These are phyloP conservation scores for Scomberomorus guttatus DNA, from an alignment of 2,797 vertebrate species.

Conservation along the genomic window DNA sequence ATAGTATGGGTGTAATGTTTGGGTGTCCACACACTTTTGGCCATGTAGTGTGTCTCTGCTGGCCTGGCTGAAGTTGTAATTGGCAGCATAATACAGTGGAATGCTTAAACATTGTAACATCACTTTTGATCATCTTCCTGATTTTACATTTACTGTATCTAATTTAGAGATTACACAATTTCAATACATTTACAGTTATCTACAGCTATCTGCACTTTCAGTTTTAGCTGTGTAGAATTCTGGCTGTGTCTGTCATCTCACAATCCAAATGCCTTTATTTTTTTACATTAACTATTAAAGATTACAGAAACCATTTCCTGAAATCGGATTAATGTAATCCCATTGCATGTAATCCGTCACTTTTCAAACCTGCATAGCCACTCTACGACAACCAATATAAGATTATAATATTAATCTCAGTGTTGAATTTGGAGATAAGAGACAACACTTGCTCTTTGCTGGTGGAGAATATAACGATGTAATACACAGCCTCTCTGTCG, in stretches of 20 bases:
- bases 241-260: slow-evolving; percentile 13
- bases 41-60: too few species aligned
- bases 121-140: slow-evolving; percentile 1
- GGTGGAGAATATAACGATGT: slow-evolving; percentile 9
- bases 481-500: not conserved
- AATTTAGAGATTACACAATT: not conserved
- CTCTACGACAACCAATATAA: slow-evolving; percentile 48
- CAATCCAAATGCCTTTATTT: not conserved
- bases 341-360: slow-evolving; percentile 54
- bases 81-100: too few species aligned
- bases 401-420: slow-evolving; percentile 60
- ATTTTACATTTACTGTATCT: not conserved
- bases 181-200: slow-evolving; percentile 5
- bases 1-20: too few species aligned
- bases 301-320: slow-evolving; percentile 48
- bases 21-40: too few species aligned
- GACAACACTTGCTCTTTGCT: slow-evolving; percentile 23
- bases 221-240: slow-evolving; percentile 7
- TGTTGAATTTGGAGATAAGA: slow-evolving; percentile 47
- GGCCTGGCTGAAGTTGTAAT: too few species aligned
- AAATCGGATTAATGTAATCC: slow-evolving; percentile 67
- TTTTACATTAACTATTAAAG: slow-evolving; percentile 27
- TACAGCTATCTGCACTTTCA: slow-evolving; percentile 4
- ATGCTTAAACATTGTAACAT: too few species aligned
- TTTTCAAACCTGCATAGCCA: slow-evolving; percentile 42